Evolutionary conservation across 2,113 vertebrate genomes (phyloP).

Genomic region (Rhea pennata): DNA sequence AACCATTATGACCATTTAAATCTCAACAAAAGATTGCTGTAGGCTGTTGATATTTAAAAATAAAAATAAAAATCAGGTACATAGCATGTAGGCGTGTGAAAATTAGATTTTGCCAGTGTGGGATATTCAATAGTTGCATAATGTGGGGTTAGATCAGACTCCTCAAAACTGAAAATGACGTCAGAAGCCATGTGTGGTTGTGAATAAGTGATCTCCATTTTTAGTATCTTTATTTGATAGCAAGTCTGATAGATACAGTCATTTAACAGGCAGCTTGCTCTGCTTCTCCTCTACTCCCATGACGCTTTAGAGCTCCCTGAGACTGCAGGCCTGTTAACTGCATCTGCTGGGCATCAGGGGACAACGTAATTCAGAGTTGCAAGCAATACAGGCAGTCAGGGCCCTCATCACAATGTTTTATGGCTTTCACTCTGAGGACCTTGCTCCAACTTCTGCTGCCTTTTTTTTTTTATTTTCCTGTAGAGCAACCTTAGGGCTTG

Average conservation of each 20-base stretch:
- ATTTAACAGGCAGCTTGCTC: not conserved
- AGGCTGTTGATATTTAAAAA: conserved; percentile 42
- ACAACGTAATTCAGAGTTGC: not conserved
- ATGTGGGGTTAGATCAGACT: conserved; percentile 34
- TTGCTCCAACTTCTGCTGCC: not conserved
- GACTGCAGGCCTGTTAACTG: not conserved
- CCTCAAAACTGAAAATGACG: conserved; percentile 44
- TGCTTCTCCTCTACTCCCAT: not conserved
- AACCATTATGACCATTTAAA: not conserved
- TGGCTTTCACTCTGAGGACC: not conserved
- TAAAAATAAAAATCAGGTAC: conserved; percentile 64
- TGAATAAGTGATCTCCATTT: conserved; percentile 19
- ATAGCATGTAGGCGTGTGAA: conserved; percentile 53
- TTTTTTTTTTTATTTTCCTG: not conserved
- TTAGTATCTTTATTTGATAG: conserved; percentile 21
- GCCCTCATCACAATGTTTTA: not conserved
- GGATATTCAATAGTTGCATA: conserved; percentile 55
- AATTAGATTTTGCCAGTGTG: conserved; percentile 21
- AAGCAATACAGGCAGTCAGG: not conserved
- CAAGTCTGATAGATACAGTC: not conserved
- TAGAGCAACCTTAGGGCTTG: not conserved
- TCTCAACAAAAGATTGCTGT: not conserved
- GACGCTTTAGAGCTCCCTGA: not conserved
- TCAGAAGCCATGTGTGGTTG: conserved; percentile 26
- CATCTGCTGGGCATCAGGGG: not conserved